A percentile compares a stretch with the other conserved stretches of the same genome.
These are phyloP conservation scores for Leucosticte australis DNA, from an alignment of 2,113 vertebrate species.

Conservation along the genomic window DNA sequence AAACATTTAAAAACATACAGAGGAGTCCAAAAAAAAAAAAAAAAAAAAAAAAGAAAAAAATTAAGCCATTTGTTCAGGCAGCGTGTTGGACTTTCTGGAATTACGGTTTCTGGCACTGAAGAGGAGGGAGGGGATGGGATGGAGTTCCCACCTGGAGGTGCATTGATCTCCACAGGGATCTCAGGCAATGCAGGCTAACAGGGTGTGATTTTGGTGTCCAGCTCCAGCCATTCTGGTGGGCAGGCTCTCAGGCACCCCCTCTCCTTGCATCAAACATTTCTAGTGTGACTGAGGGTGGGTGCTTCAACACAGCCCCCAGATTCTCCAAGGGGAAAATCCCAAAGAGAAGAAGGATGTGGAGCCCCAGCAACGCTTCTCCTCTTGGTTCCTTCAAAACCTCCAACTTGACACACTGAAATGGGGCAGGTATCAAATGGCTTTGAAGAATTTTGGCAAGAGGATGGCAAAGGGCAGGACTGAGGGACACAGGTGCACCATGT, in stretches of 20 bases:
- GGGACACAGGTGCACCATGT: fast-evolving
- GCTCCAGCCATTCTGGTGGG: neutral
- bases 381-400: neutral
- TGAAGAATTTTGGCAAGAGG: neutral
- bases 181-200: neutral
- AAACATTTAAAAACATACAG: constrained; percentile 51
- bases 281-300: neutral
- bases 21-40: neutral
- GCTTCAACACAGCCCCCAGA: neutral
- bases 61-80: neutral
- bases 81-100: neutral
- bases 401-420: neutral
- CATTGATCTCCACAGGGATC: neutral
- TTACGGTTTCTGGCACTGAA: neutral
- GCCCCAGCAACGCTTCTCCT: neutral
- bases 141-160: neutral
- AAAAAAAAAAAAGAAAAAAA: neutral
- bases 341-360: neutral
- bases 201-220: neutral
- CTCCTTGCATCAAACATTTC: neutral
- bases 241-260: neutral
- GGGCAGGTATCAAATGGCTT: neutral
- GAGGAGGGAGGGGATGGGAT: neutral
- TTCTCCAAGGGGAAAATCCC: neutral
- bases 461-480: fast-evolving